phyloP scores from a whole-genome alignment of 2,888 invertebrate genomes.

The Eristalis intricaria region DNA sequence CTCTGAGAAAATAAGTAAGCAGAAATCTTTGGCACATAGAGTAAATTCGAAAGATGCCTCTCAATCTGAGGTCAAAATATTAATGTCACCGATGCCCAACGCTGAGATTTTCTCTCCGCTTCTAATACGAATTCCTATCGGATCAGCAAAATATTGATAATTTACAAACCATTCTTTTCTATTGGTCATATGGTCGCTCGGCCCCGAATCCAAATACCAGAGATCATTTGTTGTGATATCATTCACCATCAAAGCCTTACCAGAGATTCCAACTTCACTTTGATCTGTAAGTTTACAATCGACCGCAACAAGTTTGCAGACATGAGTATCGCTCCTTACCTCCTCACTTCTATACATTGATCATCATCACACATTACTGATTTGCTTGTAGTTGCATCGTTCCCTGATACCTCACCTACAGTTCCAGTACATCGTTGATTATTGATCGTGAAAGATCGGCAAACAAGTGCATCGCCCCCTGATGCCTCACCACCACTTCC shows the following conservation, averaged over 20 bases:
- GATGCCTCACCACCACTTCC: not conserved
- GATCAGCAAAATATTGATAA: constrained; percentile 12
- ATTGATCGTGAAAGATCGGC: not conserved
- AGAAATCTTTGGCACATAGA: constrained; percentile 65
- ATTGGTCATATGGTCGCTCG: constrained; percentile 25
- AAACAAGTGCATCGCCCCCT: not conserved
- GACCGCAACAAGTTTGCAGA: not conserved
- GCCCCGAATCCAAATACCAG: constrained; percentile 43
- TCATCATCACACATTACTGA: not conserved
- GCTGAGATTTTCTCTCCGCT: constrained; percentile 56
- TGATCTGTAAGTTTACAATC: no score
- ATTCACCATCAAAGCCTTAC: not conserved
- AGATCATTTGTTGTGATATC: not conserved
- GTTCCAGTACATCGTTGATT: not conserved
- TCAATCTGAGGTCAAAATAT: constrained; percentile 60
- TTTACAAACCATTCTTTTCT: constrained; percentile 18
- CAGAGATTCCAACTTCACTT: not conserved
- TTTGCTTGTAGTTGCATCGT: not conserved
- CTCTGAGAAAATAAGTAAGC: constrained; percentile 71
- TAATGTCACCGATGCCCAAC: constrained; percentile 57
- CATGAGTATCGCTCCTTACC: not conserved
- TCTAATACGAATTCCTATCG: constrained; percentile 35
- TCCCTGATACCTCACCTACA: not conserved
- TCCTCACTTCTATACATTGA: not conserved
- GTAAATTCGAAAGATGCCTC: constrained; percentile 63